Conservation (phyloP, 2,888 invertebrate genomes). For the Bhutanitis thaidina region DNA sequence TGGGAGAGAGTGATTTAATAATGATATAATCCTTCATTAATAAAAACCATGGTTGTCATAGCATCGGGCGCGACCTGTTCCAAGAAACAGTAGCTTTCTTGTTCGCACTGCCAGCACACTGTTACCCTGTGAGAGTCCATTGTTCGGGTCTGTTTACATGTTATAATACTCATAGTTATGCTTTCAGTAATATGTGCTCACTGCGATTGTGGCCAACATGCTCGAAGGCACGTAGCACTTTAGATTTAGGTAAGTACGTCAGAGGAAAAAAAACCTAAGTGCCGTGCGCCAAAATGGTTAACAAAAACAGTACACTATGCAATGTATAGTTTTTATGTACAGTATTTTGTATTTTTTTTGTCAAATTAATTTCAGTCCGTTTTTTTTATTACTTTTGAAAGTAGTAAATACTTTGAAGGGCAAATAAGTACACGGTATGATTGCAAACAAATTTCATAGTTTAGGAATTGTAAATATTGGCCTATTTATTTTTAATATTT, state of each 20-base stretch:
- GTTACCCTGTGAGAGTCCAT: slow-evolving; percentile 42
- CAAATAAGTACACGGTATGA: too few species aligned
- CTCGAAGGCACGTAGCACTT: slow-evolving; percentile 45
- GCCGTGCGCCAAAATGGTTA: too few species aligned
- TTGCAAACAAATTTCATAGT: too few species aligned
- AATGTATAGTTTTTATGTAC: too few species aligned
- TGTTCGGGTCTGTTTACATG: slow-evolving; percentile 42
- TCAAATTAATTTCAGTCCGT: too few species aligned
- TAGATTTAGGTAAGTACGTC: slow-evolving; percentile 25
- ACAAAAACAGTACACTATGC: too few species aligned
- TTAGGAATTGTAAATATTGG: too few species aligned
- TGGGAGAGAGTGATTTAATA: too few species aligned
- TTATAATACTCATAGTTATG: slow-evolving; percentile 21
- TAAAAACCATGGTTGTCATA: not conserved
- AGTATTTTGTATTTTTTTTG: too few species aligned
- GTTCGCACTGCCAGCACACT: slow-evolving; percentile 36
- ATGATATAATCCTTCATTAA: not conserved
- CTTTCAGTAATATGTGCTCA: slow-evolving; percentile 35
- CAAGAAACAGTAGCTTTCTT: slow-evolving; percentile 64
- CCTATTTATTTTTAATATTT: too few species aligned
- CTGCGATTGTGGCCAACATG: slow-evolving; percentile 41
- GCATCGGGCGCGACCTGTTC: slow-evolving; percentile 36
- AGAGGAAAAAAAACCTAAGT: slow-evolving; percentile 5
- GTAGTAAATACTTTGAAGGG: too few species aligned
- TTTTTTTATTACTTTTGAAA: too few species aligned